Evolutionary conservation across 1,140 invertebrate genomes (phyloP).

Genomic region (Idris sp.): DNA sequence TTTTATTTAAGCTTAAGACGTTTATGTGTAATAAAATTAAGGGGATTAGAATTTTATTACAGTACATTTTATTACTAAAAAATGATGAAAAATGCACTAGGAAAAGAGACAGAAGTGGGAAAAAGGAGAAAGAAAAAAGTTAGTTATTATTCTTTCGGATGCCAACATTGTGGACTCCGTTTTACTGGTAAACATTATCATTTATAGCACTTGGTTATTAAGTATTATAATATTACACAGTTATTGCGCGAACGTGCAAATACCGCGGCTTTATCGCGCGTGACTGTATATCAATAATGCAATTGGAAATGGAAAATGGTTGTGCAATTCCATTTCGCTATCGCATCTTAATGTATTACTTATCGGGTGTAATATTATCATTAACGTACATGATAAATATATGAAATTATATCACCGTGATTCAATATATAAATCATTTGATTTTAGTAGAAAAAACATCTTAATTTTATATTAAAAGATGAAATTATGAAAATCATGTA

Average conservation of each 20-base stretch:
- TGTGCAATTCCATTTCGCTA: slow-evolving; percentile 54
- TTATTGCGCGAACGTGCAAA: slow-evolving; percentile 37
- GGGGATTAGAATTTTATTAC: slow-evolving; percentile 55
- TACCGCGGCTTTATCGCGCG: slow-evolving; percentile 55
- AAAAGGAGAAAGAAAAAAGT: too few species aligned
- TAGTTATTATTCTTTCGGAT: slow-evolving; percentile 26
- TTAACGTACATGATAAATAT: slow-evolving; percentile 42
- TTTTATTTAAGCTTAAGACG: slow-evolving; percentile 44
- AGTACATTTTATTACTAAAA: too few species aligned
- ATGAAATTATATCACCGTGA: slow-evolving; percentile 49
- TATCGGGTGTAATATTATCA: slow-evolving; percentile 52
- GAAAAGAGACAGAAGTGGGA: background rate
- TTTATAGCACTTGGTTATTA: slow-evolving; percentile 50
- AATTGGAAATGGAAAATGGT: slow-evolving; percentile 61
- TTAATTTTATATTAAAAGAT: too few species aligned
- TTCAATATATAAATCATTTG: too few species aligned
- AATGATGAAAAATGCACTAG: too few species aligned
- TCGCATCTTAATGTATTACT: slow-evolving; percentile 57
- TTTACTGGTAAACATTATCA: slow-evolving; percentile 48
- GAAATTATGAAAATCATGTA: too few species aligned
- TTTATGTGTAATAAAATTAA: slow-evolving; percentile 60
- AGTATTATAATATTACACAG: slow-evolving; percentile 45
- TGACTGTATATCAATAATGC: slow-evolving; percentile 58
- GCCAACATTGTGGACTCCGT: slow-evolving; percentile 35
- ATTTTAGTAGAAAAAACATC: too few species aligned